These are phyloP conservation scores for Cinara cedri DNA, from an alignment of 2,888 invertebrate genomes.

Conservation along the genomic window DNA sequence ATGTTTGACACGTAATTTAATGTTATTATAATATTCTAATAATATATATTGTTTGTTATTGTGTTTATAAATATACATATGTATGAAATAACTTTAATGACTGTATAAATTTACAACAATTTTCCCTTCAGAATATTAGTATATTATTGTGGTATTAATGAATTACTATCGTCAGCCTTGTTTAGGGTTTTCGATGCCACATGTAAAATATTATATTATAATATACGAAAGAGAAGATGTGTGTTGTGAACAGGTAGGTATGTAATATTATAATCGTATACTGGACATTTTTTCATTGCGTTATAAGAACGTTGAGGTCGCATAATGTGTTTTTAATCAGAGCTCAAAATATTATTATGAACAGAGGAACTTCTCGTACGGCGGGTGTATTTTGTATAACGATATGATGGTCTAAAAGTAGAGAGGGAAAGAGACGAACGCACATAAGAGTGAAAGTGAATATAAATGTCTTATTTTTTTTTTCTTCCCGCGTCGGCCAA, in stretches of 20 bases:
- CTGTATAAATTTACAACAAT: background rate
- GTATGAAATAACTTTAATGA: background rate
- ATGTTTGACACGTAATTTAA: no score
- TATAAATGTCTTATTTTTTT: slow-evolving; percentile 30
- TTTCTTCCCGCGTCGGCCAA: background rate
- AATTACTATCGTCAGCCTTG: background rate
- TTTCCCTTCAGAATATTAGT: background rate
- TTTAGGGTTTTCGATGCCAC: background rate
- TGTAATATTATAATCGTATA: background rate
- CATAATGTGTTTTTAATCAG: slow-evolving; percentile 4
- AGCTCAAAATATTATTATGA: background rate
- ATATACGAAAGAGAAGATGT: background rate
- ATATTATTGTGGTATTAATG: background rate
- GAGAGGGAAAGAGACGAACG: slow-evolving; percentile 35
- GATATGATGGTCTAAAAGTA: background rate
- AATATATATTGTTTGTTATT: no score
- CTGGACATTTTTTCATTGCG: background rate
- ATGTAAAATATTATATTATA: no score
- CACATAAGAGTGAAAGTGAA: slow-evolving; percentile 50
- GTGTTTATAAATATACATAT: no score
- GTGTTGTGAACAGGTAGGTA: background rate
- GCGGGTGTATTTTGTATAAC: no score
- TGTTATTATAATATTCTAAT: no score
- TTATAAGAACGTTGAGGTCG: background rate
- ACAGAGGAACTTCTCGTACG: no score